Evolutionary conservation across 23 tunicate genomes (phyloP), one percentile per base, ranked within the genome.

Genomic region (Clavelina lepadiformis): DNA sequence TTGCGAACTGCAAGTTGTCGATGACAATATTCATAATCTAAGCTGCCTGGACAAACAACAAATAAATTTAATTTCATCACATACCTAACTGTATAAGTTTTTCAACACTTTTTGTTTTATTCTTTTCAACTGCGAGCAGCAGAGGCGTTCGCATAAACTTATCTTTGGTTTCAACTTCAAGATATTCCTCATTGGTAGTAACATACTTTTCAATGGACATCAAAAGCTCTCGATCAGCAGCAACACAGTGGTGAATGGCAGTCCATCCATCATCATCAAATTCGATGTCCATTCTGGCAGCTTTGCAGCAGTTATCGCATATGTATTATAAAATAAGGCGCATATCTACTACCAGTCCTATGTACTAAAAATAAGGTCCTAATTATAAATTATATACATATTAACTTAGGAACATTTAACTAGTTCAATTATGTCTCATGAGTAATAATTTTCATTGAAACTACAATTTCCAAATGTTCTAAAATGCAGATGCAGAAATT

Each of bases 181-280:
- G 56, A 72, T 54, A 71, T 59, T 86, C 95, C 27, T 82, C 80
- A 62, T 86, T 86, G 1, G 51, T 36, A 3, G 68, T 65, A 0
- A 86, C 67, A 59, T 52, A 77, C 51, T 86, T 86, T 51, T 86
- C 95, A 37, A 86, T 86, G 23, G 95, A 86, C 80, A 76, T 71
- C 27, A 86, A 49, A 13, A 86, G 61, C 46, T 86, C 85, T 45
- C 69, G 72, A 57, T 86, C 95, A 21, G 95, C 85, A 23, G 84
- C 84, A 51, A 86, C 74, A 64, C 80, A 78, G 56, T 77, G 95
- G 65, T 86, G 95, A 34, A 86, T 86, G n/a, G 85, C 85, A 20
- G 95, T 57, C 95, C 95, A 86, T 31, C 95, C 95, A 62, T 57
- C 65, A 1, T 86, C 95, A 70, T 86, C 95, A 57, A 67, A 65